phyloP scores from a whole-genome alignment of 1,140 invertebrate genomes.

The Venustaconcha ellipsiformis region DNA sequence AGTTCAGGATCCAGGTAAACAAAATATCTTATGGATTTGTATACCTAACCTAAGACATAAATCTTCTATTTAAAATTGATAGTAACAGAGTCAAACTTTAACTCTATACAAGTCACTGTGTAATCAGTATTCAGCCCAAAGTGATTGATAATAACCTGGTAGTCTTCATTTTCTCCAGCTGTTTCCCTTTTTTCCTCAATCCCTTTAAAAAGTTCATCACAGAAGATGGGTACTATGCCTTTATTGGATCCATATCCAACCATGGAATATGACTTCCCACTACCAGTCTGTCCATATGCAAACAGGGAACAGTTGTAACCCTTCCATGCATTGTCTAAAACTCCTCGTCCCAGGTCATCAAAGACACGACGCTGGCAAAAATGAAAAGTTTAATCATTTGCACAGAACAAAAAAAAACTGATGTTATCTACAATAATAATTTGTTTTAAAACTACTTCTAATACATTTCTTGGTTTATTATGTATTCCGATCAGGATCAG shows the following conservation, averaged over 20 bases:
- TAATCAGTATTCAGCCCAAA: background rate
- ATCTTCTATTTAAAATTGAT: no score
- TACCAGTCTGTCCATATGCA: constrained; percentile 77
- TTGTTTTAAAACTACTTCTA: no score
- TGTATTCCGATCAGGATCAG: no score
- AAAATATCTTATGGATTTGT: no score
- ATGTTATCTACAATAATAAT: no score
- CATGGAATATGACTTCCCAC: constrained; percentile 77
- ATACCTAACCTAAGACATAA: no score
- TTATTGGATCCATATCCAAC: constrained; percentile 78
- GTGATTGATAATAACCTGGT: constrained; percentile 51
- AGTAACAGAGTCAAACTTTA: no score
- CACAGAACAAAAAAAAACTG: no score
- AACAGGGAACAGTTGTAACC: constrained; percentile 77
- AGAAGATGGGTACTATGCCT: constrained; percentile 85
- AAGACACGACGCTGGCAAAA: constrained; percentile 71
- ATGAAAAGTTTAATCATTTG: background rate
- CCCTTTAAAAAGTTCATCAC: constrained; percentile 81
- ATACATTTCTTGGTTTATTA: no score
- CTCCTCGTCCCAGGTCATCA: constrained; percentile 73
- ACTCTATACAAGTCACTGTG: no score
- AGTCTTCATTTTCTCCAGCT: constrained; percentile 61
- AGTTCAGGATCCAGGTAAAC: no score
- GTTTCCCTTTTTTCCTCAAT: constrained; percentile 65
- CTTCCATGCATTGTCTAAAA: constrained; percentile 75